phyloP scores from a whole-genome alignment of 2,888 invertebrate species.

The Platerodrilus igneus region DNA sequence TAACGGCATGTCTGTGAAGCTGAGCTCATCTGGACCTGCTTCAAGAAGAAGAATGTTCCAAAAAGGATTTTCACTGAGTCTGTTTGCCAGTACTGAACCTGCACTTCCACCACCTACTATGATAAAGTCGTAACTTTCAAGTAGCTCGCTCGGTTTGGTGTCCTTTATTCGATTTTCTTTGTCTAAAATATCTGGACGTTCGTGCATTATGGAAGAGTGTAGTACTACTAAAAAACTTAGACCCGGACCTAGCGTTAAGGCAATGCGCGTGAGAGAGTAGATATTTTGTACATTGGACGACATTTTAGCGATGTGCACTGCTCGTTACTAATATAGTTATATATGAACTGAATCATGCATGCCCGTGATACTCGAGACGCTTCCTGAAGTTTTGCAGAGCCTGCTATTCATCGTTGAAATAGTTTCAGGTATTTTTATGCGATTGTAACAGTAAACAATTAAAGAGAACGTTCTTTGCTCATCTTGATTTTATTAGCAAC shows the following conservation, averaged over 20 bases:
- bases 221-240: constrained; percentile 61
- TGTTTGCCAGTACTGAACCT: constrained; percentile 72
- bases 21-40: constrained; percentile 70
- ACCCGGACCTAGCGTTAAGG: constrained; percentile 61
- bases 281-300: constrained; percentile 36
- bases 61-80: constrained; percentile 67
- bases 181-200: constrained; percentile 71
- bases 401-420: too few relatives aligned
- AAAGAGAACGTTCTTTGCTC: too few relatives aligned
- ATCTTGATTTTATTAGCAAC: too few relatives aligned
- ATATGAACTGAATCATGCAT: too few relatives aligned
- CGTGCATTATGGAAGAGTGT: constrained; percentile 58
- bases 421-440: too few relatives aligned
- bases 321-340: too few relatives aligned
- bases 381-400: too few relatives aligned
- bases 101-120: constrained; percentile 80
- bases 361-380: too few relatives aligned
- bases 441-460: too few relatives aligned
- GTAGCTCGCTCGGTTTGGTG: constrained; percentile 51
- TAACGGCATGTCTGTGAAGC: constrained; percentile 67
- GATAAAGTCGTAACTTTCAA: constrained; percentile 70
- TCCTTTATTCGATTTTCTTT: constrained; percentile 58
- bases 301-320: constrained; percentile 10
- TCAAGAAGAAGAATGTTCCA: constrained; percentile 75
- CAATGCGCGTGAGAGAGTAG: constrained; percentile 61